Evolutionary conservation across 2,113 vertebrate species (phyloP).

Genomic region (Alouatta palliata): DNA sequence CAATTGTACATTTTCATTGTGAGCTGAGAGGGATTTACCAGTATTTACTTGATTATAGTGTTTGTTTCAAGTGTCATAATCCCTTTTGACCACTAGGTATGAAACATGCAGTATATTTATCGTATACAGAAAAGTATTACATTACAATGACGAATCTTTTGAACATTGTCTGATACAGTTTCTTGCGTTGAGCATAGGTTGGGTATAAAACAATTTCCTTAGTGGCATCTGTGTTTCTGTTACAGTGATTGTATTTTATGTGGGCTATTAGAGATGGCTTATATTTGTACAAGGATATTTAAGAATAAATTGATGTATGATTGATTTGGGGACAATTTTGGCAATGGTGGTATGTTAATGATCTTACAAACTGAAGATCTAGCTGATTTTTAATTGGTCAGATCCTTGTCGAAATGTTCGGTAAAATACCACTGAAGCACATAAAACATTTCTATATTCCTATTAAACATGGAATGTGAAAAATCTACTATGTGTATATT

Average conservation of each 20-base stretch:
- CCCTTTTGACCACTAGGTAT: constrained; percentile 68
- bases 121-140: constrained; percentile 20
- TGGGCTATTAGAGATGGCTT: neutral
- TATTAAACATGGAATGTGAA: constrained; percentile 37
- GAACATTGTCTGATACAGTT: constrained; percentile 52
- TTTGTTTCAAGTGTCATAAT: constrained; percentile 75
- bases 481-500: constrained; percentile 52
- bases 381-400: constrained; percentile 7
- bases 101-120: constrained; percentile 24
- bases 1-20: constrained; percentile 71
- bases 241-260: neutral
- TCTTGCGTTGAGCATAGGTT: constrained; percentile 37
- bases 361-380: neutral
- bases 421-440: neutral
- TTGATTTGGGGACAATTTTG: constrained; percentile 38
- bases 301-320: neutral
- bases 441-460: constrained; percentile 37
- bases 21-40: constrained; percentile 58
- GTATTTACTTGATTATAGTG: constrained; percentile 44
- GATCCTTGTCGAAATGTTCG: neutral
- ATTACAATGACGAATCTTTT: constrained; percentile 44
- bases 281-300: neutral
- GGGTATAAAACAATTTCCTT: constrained; percentile 48
- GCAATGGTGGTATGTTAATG: constrained; percentile 6
- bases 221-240: neutral